Evolutionary conservation across 1,140 invertebrate species (phyloP).

Genomic region (Leptopilina boulardi): DNA sequence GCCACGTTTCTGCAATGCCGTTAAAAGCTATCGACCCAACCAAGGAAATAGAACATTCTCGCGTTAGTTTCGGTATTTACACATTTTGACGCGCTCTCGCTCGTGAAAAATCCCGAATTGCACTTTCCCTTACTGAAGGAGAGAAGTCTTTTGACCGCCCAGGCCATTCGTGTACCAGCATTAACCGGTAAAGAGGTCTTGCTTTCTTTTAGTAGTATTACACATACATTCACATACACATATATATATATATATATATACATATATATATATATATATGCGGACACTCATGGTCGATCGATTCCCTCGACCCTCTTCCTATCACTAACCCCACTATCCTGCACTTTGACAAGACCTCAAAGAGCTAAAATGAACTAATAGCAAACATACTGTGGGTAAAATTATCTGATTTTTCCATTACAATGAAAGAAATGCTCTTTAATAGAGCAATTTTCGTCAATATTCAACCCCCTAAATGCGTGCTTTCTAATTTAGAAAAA

Average conservation of each 20-base stretch:
- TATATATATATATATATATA: neutral
- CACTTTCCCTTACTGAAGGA: conserved; percentile 47
- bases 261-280: conserved; percentile 27
- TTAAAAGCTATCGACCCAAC: conserved; percentile 55
- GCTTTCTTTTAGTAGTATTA: conserved; percentile 21
- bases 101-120: conserved; percentile 56
- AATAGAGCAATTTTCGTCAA: neutral
- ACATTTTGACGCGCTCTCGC: conserved; percentile 56
- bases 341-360: conserved; percentile 48
- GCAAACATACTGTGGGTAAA: conserved; percentile 62
- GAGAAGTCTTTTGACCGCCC: conserved; percentile 35
- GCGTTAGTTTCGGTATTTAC: conserved; percentile 57
- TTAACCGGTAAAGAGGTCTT: neutral
- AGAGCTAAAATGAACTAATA: conserved; percentile 62
- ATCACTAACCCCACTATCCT: neutral
- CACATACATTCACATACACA: conserved; percentile 11
- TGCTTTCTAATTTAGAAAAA: no score
- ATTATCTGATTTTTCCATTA: conserved; percentile 37
- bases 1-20: conserved; percentile 38
- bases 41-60: conserved; percentile 50
- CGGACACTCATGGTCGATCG: conserved; percentile 36
- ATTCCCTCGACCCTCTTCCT: conserved; percentile 44
- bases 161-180: neutral
- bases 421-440: neutral
- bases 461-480: neutral